Base-by-base conservation (phyloP, 2,888 invertebrate species). In the Acrobasis consociella region DNA sequence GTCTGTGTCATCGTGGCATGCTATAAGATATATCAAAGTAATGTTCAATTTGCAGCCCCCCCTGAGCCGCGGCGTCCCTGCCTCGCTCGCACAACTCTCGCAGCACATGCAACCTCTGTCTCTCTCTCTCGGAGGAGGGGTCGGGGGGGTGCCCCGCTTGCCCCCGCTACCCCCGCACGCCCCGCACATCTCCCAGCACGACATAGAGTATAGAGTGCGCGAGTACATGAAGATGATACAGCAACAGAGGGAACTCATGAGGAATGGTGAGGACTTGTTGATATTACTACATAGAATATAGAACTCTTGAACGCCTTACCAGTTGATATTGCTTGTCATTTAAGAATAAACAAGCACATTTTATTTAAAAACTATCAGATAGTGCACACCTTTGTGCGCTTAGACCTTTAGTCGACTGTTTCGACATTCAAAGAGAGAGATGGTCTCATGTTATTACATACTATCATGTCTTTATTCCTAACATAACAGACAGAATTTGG, bases 141-240 rank as follows among this genome's bases (percentile, higher is more conserved):
- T 93, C 58, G 90, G 88, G 53, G 93, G 93, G 0, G 91, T 94
- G 0, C 95, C 95, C 51, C 94, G 94, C 75, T 76, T 93, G 92
- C 91, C 93, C 84, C 93, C 94, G 81, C 62, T 94, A 81, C 84
- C 93, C 80, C 69, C 86, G 81, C 88, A 93, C 87, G 74, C 85
- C 61, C 94, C 94, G 11, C 94, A 94, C 69, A 89, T 95, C 63
- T 92, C 94, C 9, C 95, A 94, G 71, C 94, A 95, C 67, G 97
- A 97, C 77, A 94, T 97, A 65, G 96, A 97, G 80, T 95, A 95
- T 65, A 94, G 96, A 37, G 95, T 97, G 93, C 93, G 96, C 76
- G 96, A 97, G 75, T 97, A 97, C 81, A 94, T 97, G 76, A 97
- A 96, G 85, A 85, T 96, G 72, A 90, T 97, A 63, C 94, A 94